These are phyloP conservation scores for Stenopsyche tienmushanensis DNA, from an alignment of 1,140 invertebrate genomes.

Conservation along the genomic window DNA sequence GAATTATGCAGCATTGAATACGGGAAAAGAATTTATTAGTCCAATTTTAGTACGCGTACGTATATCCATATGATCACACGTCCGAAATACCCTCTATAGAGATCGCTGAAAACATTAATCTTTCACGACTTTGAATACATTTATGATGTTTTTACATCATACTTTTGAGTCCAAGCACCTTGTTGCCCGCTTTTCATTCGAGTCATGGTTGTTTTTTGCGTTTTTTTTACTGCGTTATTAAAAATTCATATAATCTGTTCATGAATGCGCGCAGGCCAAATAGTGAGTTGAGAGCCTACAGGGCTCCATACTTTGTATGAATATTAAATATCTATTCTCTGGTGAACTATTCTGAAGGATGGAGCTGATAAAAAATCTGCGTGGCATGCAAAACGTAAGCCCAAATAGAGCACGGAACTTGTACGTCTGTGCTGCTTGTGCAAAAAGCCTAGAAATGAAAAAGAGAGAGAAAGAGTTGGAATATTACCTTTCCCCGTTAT, in stretches of 20 bases:
- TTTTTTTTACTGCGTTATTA: constrained; percentile 1
- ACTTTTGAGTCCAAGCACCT: too few species aligned
- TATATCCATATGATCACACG: too few species aligned
- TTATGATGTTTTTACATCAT: too few species aligned
- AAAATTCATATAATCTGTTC: constrained; percentile 24
- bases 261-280: constrained; percentile 2
- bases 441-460: too few species aligned
- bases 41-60: too few species aligned
- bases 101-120: too few species aligned
- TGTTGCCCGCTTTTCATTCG: neutral
- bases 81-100: too few species aligned
- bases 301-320: constrained; percentile 18
- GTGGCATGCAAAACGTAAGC: constrained; percentile 6
- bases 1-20: too few species aligned
- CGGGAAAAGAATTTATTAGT: too few species aligned
- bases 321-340: constrained; percentile 35
- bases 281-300: constrained; percentile 22
- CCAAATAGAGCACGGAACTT: too few species aligned
- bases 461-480: neutral
- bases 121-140: too few species aligned
- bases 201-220: neutral
- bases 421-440: too few species aligned
- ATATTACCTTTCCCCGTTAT: neutral
- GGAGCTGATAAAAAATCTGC: constrained; percentile 26
- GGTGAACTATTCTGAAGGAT: constrained; percentile 25